phyloP scores from a whole-genome alignment of 1,140 invertebrate genomes.

The Cotesia glomerata region DNA sequence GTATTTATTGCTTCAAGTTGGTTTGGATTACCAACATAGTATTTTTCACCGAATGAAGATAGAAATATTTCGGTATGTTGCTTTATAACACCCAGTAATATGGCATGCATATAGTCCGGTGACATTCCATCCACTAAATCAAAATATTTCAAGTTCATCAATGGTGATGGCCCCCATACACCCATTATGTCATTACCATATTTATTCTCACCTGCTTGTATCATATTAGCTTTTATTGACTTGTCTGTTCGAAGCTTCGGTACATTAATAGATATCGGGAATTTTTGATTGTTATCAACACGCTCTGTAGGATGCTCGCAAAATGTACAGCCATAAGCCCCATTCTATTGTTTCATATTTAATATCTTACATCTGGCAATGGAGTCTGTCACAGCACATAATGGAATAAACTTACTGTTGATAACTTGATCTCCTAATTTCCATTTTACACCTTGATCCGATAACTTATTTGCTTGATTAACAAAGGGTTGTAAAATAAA shows the following conservation, averaged over 20 bases:
- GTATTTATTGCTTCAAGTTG: constrained; percentile 22
- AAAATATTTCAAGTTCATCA: too few species aligned
- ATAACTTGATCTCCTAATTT: not conserved
- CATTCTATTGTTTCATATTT: not conserved
- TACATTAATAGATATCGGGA: not conserved
- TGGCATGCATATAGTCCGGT: too few species aligned
- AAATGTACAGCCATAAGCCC: too few species aligned
- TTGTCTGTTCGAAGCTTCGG: constrained; percentile 4
- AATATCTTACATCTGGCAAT: constrained; percentile 17
- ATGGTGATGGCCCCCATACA: constrained; percentile 14
- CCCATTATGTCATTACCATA: constrained; percentile 14
- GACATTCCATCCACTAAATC: too few species aligned
- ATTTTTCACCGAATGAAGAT: too few species aligned
- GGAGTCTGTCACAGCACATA: not conserved
- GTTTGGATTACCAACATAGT: not conserved
- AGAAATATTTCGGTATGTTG: too few species aligned
- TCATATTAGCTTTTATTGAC: constrained; percentile 28
- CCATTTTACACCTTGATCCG: not conserved
- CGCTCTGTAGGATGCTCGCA: too few species aligned
- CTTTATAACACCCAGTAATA: too few species aligned
- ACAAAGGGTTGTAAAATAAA: not conserved
- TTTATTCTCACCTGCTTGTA: not conserved
- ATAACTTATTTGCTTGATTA: not conserved
- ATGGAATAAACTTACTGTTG: not conserved
- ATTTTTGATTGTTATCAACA: not conserved